A percentile compares a stretch with the other conserved stretches of the same genome.
phyloP scores from a whole-genome alignment of 2,113 vertebrate genomes.

The Leiothrix lutea region DNA sequence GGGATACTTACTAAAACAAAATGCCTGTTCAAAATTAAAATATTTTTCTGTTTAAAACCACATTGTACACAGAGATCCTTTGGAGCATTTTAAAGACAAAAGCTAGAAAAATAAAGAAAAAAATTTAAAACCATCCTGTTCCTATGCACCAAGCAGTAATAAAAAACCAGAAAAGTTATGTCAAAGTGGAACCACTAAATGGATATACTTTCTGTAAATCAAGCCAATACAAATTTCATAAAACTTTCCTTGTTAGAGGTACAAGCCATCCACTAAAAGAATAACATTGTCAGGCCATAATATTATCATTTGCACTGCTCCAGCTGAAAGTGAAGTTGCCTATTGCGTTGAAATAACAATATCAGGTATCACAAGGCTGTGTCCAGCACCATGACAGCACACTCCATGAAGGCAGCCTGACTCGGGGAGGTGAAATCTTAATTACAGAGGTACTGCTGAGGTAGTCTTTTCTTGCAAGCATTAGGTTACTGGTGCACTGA shows the following conservation, averaged over 20 bases:
- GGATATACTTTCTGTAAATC: not conserved
- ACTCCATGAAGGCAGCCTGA: not conserved
- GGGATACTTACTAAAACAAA: conserved; percentile 24
- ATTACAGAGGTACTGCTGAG: not conserved
- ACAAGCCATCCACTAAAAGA: conserved; percentile 5
- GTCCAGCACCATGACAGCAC: not conserved
- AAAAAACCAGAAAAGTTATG: not conserved
- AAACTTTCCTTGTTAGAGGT: conserved; percentile 1
- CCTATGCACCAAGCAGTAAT: not conserved
- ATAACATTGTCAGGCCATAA: not conserved
- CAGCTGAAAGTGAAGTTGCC: not conserved
- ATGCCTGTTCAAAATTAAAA: conserved; percentile 21
- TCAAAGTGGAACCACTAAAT: not conserved
- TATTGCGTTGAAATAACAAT: not conserved
- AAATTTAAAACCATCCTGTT: not conserved
- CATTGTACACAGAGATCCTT: not conserved
- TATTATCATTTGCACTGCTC: conserved; percentile 4
- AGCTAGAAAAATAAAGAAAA: conserved; percentile 37
- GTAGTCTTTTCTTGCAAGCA: not conserved
- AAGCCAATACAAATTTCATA: conserved; percentile 39
- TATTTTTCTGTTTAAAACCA: conserved; percentile 8
- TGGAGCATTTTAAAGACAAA: conserved; percentile 22
- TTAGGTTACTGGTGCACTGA: not conserved
- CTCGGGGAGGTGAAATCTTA: not conserved
- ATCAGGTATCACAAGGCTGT: not conserved